Evolutionary conservation across 2,888 invertebrate species (phyloP), one percentile per base, ranked within the genome.

Genomic region (Andrena haemorrhoa): DNA sequence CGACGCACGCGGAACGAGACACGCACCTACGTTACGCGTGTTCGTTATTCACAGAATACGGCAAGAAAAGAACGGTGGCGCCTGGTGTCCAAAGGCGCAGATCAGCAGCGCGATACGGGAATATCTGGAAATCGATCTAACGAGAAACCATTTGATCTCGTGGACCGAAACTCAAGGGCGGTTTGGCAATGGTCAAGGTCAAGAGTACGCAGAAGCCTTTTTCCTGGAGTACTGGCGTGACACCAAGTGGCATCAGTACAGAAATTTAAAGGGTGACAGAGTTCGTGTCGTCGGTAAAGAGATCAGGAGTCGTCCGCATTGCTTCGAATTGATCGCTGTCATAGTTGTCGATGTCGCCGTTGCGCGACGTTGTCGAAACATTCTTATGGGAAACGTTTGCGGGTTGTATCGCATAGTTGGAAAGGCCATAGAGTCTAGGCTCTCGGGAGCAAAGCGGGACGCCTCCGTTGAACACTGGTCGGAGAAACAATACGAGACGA

Each of bases 11-110:
- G 41, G 35, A 35, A 12, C 16, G 41, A 41, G 4, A 41, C 16
- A 41, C 41, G 16, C 41, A 41, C 41, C 16, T 41, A 41, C 12
- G 5, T 1, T 41, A 41, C 41, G 12, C 41, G 12, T 41, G 41
- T 41, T 41, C 5, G 41, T 41, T 76, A 86, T 86, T 94, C 94
- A 61, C 95, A 98, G 98, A 93, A 96, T 98, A 86, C 96, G 98
- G 8, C 97, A 97, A 70, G 98, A 98, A 92, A 96, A 96, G 88
- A 97, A 97, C 84, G 98, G 98, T 0, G 98, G 98, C 0, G 98
- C 98, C 0, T 98, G 98, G 98, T 98, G 98, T 94, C 98, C 98
- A 8, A 96, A 97, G 91, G 96, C 96, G 0, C 96, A 97, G 91
- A 97, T 98, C 88, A 96, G 96, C 87, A 95, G 96, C 72, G 96